Base-by-base conservation (phyloP, 2,888 invertebrate genomes). In the Dryocosmus kuriphilus region DNA sequence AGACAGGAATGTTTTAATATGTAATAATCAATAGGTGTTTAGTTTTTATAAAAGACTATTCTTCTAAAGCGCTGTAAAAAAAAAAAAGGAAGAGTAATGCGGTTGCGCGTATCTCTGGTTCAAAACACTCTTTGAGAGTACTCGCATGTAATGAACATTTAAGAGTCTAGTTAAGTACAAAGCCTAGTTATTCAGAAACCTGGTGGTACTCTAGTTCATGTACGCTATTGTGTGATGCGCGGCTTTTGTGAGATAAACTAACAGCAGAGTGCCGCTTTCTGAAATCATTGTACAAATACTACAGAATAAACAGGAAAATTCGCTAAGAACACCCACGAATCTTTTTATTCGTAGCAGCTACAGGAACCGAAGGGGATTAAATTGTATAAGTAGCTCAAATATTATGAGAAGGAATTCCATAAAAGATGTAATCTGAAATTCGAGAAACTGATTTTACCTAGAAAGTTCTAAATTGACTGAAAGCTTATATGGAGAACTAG, bases 211-310 rank as follows among this genome's bases (percentile, higher is more conserved):
- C 0, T 14, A 61, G 6, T 4, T 16, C 38, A 51, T 51, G 51
- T 4, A n/a, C 8, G 51, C 51, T 51, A n/a, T 16, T 41, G 38
- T 41, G 65, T 24, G 41, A 24, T 65, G 24, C 16, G 16, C 65
- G 27, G 41, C 1, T 35, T 80, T 78, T 73, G 75, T 75, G 74
- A 81, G 78, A 78, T 75, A 77, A 75, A 78, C 75, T 67, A 35
- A 46, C 32, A 41, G 30, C 41, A 41, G 16, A 41, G 16, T 16
- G 38, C 57, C 71, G 75, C 76, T 81, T 78, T 78, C 75, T 76
- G 76, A 78, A 78, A 81, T 81, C 80, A 80, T 76, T 74, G 78
- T 51, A 75, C 75, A 80, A 81, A 80, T 78, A 76, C 60, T 80
- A 77, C 60, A 71, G 11, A n/a, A 24, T 41, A 65, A 41, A 65